Conservation (phyloP, 2,888 invertebrate species). For the Pristionchus maxplancki region DNA sequence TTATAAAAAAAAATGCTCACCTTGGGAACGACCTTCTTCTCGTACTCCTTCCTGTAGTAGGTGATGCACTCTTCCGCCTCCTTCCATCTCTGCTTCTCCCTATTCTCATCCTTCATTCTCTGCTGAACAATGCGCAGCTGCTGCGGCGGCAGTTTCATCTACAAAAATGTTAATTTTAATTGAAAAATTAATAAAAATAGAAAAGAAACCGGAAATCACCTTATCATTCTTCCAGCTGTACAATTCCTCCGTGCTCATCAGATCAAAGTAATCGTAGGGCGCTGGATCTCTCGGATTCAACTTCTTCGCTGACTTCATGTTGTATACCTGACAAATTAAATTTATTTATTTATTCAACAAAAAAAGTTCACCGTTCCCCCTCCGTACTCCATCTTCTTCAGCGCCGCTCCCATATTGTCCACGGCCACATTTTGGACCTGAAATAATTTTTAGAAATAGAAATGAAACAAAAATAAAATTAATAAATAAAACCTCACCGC, state of each 20-base stretch:
- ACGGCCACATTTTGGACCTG: neutral
- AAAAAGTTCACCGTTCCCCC: neutral
- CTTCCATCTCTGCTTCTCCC: neutral
- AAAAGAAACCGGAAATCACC: too few species aligned
- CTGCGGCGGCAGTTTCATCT: neutral
- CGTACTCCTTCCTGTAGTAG: neutral
- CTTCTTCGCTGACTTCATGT: neutral
- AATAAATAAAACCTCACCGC: neutral
- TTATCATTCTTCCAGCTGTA: neutral
- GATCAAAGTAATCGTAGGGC: neutral
- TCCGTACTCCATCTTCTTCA: neutral
- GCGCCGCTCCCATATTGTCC: constrained; percentile 17
- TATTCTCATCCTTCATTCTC: neutral
- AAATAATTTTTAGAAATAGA: neutral
- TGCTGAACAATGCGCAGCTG: neutral
- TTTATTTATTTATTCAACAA: neutral
- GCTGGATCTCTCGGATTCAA: neutral
- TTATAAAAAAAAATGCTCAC: neutral
- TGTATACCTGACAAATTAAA: neutral
- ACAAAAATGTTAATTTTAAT: too few species aligned
- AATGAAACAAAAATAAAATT: neutral
- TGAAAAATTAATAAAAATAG: neutral
- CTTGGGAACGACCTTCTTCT: neutral
- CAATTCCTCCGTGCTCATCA: neutral
- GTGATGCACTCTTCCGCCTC: neutral